phyloP scores from a whole-genome alignment of 2,797 vertebrate species.

The Morus bassanus region DNA sequence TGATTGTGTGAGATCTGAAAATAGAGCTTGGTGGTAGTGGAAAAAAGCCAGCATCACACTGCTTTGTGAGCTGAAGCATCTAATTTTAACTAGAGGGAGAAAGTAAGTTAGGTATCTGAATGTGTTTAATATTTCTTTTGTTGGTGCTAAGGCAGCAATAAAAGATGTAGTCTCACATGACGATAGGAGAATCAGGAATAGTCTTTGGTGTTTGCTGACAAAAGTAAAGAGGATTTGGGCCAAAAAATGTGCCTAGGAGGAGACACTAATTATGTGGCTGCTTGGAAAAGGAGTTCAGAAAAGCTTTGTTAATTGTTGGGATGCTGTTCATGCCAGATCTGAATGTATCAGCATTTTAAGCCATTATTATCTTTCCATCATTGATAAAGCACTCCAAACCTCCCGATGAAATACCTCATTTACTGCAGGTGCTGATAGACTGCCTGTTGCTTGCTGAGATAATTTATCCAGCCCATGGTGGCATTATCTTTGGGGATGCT shows the following conservation, averaged over 20 bases:
- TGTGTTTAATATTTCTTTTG: neutral
- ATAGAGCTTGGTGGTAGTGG: neutral
- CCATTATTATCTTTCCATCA: neutral
- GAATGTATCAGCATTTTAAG: neutral
- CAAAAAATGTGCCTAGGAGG: neutral
- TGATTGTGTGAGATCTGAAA: neutral
- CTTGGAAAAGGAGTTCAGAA: neutral
- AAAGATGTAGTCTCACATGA: neutral
- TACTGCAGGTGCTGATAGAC: neutral
- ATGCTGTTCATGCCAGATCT: neutral
- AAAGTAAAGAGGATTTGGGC: neutral
- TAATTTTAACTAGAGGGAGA: neutral
- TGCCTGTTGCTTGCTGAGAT: neutral
- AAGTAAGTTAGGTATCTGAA: neutral
- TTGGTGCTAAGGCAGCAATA: neutral
- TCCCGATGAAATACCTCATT: neutral
- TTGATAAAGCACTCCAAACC: neutral
- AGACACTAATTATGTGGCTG: neutral
- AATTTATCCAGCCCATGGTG: neutral
- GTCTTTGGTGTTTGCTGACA: neutral
- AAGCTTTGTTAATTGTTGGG: neutral
- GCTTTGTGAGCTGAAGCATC: neutral
- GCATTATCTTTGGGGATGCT: neutral
- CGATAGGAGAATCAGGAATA: neutral
- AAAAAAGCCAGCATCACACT: neutral